phyloP scores from a whole-genome alignment of 2,797 vertebrate genomes.

The Momotus momota region DNA sequence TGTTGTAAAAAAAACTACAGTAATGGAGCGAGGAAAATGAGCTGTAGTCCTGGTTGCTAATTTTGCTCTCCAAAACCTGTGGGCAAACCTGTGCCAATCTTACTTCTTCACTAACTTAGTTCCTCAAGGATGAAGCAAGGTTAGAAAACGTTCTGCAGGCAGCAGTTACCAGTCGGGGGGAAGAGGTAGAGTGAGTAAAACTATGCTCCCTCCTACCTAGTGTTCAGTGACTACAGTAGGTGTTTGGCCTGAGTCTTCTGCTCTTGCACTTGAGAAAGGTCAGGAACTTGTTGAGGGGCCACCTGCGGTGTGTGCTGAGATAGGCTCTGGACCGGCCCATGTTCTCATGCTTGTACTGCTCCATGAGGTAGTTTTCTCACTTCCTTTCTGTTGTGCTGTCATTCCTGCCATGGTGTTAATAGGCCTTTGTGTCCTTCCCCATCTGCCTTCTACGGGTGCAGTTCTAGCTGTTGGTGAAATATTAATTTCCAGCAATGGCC shows the following conservation, averaged over 20 bases:
- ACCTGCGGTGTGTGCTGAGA: background rate
- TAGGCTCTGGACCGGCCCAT: background rate
- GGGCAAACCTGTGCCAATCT: no score
- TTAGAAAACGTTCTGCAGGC: background rate
- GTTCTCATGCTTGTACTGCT: background rate
- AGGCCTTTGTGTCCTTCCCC: background rate
- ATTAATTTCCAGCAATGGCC: background rate
- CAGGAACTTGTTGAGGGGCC: background rate
- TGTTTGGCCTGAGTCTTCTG: background rate
- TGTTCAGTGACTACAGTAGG: background rate
- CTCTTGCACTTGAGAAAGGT: background rate
- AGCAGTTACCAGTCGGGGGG: background rate
- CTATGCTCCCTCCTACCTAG: background rate
- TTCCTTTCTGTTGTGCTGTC: background rate
- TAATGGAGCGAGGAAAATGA: accelerated
- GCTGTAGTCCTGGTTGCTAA: accelerated
- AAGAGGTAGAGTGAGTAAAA: background rate
- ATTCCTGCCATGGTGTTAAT: background rate
- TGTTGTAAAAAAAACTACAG: accelerated
- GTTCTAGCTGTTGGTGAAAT: background rate
- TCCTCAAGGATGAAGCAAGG: background rate
- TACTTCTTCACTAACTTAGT: background rate
- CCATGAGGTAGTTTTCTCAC: background rate
- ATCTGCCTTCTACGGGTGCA: background rate
- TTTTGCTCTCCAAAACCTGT: background rate